Base-by-base conservation (phyloP, 2,797 vertebrate genomes). In the Hoplostethus mediterraneus region DNA sequence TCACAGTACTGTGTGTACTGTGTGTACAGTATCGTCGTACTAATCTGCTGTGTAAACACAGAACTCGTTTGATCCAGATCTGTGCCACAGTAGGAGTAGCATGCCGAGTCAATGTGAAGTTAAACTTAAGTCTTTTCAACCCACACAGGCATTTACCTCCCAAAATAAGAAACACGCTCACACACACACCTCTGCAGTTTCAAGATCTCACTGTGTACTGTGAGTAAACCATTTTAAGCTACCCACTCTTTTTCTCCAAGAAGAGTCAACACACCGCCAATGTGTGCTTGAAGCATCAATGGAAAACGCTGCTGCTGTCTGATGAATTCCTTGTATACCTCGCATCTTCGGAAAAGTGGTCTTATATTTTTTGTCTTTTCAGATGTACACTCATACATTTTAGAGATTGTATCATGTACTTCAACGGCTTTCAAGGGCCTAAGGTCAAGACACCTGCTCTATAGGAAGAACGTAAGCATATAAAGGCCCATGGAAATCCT, bases 161-260 rank as follows among this genome's bases (percentile, higher is more conserved):
- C 49, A 71, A 74, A 17, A 53, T 30, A 30, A 56, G 42, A 77
- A 63, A 52, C 48, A 59, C 53, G 65, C 65, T 72, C 3, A 69
- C 55, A 62, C 31, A 62, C 31, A 47, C 42, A 13, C 54, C 3
- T 3, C 5, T 16, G 51, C 55, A 56, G 61, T 48, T 55, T 49
- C 2, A 67, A 38, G 6, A 52, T 59, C 55, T 67, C 63, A 68
- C 68, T 28, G 60, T 13, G 40, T 74, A 56, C 36, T 81, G 71
- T 67, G 63, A 69, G 62, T 77, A 62, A 83, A 80, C 74, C 31
- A 73, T 71, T 82, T 80, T 33, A 48, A 71, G 63, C 42, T 6
- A 3, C 79, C 65, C 59, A 64, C 77, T 63, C 60, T 36, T 68
- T 57, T 59, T 47, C 58, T 62, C 56, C 68, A 63, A 77, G 66